Base-by-base conservation (phyloP, 2,113 vertebrate species). In the Catagonus wagneri region DNA sequence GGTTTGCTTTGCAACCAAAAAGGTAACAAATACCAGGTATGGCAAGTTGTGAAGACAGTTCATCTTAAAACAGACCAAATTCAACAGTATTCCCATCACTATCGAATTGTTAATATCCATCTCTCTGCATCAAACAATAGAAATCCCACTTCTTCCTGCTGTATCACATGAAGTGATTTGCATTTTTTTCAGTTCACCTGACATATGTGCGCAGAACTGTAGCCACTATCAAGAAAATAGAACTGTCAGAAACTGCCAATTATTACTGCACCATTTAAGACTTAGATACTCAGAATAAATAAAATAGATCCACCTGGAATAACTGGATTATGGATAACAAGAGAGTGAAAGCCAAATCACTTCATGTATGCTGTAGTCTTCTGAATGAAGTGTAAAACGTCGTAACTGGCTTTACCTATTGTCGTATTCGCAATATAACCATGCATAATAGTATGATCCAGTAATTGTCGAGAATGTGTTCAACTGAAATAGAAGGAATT, bases 241-340 rank as follows among this genome's bases (percentile, higher is more conserved):
- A 97, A 75, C 96, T 97, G 96, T 96, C 97, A 98, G 98, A 98
- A 94, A 23, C 89, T 97, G 96, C 96, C 81, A 90, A 83, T 97
- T 97, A 88, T 39, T 83, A 94, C 66, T 34, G 78, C 86, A 88
- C 69, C 88, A 58, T 88, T 84, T 36, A 93, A 84, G 72, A 88
- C 85, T 95, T 95, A 27, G 0, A 69, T 95, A 72, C 29, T 34
- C 2, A 84, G 83, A 90, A 96, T 79, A 89, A 97, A 90, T 76
- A 92, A 97, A 97, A 65, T 88, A 83, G 39, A 89, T 66, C 83
- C 75, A 60, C 54, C 60, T 56, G 91, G 80, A 93, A 74, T 96
- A 97, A 95, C 76, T 95, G 89, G 93, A 91, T 95, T 85, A 52
- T 32, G 68, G 79, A 44, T 95, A 95, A 61, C n/a, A 96, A 96